Evolutionary conservation across 2,888 invertebrate species (phyloP).

Genomic region (Ischnus inquisitorius): DNA sequence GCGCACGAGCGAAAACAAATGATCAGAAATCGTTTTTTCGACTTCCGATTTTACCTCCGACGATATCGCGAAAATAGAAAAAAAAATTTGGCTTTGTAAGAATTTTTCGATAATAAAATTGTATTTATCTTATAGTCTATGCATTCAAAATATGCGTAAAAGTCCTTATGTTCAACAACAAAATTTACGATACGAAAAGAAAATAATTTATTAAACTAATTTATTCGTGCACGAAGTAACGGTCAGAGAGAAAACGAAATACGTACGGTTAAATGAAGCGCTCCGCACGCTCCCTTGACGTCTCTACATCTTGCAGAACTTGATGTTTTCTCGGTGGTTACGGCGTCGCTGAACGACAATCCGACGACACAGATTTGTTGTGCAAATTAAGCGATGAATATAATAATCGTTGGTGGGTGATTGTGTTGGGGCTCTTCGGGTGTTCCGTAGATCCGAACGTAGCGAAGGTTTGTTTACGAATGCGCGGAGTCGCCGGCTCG

Average conservation of each 20-base stretch:
- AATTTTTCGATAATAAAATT: conserved; percentile 26
- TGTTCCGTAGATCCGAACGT: conserved; percentile 77
- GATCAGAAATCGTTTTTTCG: no score
- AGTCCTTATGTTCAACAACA: background rate
- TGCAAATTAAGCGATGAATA: conserved; percentile 32
- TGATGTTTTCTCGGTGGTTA: conserved; percentile 53
- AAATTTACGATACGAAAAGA: background rate
- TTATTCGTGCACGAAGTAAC: background rate
- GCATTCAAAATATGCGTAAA: no score
- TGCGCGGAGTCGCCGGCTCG: conserved; percentile 76
- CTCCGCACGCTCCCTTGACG: conserved; percentile 79
- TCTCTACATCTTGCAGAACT: conserved; percentile 82
- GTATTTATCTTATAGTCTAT: background rate
- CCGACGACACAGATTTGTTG: conserved; percentile 69
- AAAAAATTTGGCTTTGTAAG: background rate
- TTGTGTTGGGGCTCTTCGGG: conserved; percentile 71
- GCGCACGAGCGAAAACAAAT: conserved; percentile 18
- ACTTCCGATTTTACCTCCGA: background rate
- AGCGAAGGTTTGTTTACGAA: conserved; percentile 81
- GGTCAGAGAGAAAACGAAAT: conserved; percentile 51
- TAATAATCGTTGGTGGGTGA: background rate
- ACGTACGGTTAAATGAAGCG: conserved; percentile 83
- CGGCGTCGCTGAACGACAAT: conserved; percentile 72
- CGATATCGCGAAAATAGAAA: background rate
- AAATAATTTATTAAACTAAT: background rate